Evolutionary conservation across 2,113 vertebrate genomes (phyloP).

Genomic region (Tringa solitaria): DNA sequence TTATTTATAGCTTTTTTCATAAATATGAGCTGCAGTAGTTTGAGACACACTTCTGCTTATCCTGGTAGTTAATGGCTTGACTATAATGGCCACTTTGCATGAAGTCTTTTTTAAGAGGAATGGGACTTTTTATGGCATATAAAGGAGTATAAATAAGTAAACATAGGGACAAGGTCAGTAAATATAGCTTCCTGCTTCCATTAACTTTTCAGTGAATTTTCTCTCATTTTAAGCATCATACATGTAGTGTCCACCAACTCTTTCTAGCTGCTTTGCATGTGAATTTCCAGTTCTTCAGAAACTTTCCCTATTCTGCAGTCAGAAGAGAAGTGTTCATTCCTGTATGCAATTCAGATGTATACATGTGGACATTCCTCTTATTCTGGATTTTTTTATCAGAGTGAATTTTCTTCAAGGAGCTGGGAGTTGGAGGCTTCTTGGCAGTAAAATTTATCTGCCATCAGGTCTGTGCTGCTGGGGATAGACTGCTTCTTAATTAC

Average conservation of each 20-base stretch:
- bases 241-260: fast-evolving
- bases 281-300: background rate
- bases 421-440: background rate
- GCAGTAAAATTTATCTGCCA: conserved; percentile 10
- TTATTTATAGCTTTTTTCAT: background rate
- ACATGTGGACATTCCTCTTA: background rate
- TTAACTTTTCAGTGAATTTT: background rate
- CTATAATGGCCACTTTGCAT: background rate
- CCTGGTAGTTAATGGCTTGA: background rate
- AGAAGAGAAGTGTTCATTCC: background rate
- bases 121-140: background rate
- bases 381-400: background rate
- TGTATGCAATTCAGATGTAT: background rate
- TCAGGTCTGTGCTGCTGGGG: conserved; percentile 31
- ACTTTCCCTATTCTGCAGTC: background rate
- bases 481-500: conserved; percentile 15
- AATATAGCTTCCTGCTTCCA: background rate
- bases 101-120: background rate
- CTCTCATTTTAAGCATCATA: background rate
- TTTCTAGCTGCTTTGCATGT: background rate
- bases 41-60: background rate
- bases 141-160: background rate
- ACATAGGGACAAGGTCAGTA: background rate
- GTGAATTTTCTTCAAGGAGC: background rate
- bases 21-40: background rate